Evolutionary conservation across 2,797 vertebrate genomes (phyloP).

Genomic region (Brachymystax lenok): DNA sequence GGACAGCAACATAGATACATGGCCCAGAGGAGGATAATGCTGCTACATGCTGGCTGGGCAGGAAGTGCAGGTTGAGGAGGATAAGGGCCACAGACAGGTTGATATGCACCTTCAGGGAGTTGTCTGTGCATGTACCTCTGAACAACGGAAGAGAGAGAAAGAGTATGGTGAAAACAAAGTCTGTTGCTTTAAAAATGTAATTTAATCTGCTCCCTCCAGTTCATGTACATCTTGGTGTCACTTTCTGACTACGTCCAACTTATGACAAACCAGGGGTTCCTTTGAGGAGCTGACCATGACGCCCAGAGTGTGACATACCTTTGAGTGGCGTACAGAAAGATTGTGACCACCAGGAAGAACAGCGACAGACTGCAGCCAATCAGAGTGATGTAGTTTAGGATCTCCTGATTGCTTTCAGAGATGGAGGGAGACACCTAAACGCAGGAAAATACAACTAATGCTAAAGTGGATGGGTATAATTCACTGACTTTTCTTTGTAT

Average conservation of each 20-base stretch:
- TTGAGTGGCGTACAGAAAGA: conserved; percentile 20
- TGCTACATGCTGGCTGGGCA: conserved; percentile 6
- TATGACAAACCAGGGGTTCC: neutral
- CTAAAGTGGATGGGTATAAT: neutral
- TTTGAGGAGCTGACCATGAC: neutral
- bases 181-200: neutral
- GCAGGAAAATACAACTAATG: neutral
- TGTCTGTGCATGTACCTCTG: conserved; percentile 21
- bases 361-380: conserved; percentile 36
- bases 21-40: fast-evolving
- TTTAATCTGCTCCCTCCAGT: neutral
- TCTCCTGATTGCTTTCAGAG: neutral
- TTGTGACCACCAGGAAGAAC: conserved; percentile 25
- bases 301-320: neutral
- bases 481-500: neutral
- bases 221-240: neutral
- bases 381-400: conserved; percentile 22
- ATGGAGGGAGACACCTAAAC: conserved; percentile 11
- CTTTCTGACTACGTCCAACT: neutral
- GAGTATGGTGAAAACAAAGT: neutral
- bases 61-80: conserved; percentile 34
- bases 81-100: conserved; percentile 33
- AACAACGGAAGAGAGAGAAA: neutral
- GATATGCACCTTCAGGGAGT: conserved; percentile 29
- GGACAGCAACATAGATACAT: conserved; percentile 33